Percentiles rank a stretch among this genome's conserved stretches.
These are phyloP conservation scores for Chloropsis hardwickii DNA, from an alignment of 2,113 vertebrate genomes.

Conservation along the genomic window DNA sequence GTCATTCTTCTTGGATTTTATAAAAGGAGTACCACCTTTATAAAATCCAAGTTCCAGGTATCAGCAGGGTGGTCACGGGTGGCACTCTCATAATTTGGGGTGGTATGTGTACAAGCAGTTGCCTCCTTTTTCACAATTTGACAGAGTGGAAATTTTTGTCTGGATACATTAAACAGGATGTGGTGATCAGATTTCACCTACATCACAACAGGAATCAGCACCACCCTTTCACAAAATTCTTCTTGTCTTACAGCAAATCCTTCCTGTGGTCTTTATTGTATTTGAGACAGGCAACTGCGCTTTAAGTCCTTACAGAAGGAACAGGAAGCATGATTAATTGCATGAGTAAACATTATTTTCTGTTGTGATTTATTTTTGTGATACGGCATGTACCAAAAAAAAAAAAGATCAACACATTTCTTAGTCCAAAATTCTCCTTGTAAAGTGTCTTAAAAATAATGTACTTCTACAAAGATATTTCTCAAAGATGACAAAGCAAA, in stretches of 20 bases:
- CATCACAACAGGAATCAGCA: not conserved
- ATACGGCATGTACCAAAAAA: not conserved
- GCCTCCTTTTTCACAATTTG: not conserved
- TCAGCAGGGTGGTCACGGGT: fast-evolving
- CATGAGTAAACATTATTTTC: not conserved
- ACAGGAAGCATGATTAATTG: not conserved
- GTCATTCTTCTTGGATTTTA: fast-evolving
- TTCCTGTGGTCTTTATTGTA: not conserved
- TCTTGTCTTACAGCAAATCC: not conserved
- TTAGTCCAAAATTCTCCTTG: not conserved
- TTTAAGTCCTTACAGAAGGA: not conserved
- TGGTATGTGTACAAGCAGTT: not conserved
- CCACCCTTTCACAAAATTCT: not conserved
- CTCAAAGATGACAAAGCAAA: not conserved
- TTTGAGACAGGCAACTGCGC: not conserved
- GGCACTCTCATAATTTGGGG: not conserved
- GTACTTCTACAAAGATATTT: not conserved
- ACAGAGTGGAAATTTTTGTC: not conserved
- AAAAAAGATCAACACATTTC: not conserved
- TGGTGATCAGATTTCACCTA: not conserved
- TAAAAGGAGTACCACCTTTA: not conserved
- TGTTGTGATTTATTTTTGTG: not conserved
- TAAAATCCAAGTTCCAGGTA: not conserved
- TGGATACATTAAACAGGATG: not conserved
- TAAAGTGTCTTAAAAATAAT: not conserved